Evolutionary conservation across 2,888 invertebrate genomes (phyloP).

Genomic region (Meiosimyza decipiens): DNA sequence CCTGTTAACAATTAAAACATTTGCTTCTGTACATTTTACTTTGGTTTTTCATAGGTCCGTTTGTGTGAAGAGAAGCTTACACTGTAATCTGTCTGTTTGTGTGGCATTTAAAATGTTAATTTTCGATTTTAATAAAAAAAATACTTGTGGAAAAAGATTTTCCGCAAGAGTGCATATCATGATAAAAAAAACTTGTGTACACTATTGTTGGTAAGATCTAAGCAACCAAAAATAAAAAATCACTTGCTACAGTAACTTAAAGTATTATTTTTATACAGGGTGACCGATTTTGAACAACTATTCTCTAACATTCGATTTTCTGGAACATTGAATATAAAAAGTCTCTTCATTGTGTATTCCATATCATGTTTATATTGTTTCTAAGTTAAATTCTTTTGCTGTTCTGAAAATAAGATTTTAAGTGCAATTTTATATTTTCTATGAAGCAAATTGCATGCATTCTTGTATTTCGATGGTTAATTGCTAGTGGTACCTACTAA

Average conservation of each 20-base stretch:
- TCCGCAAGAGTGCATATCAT: slow-evolving; percentile 21
- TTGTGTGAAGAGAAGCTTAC: not conserved
- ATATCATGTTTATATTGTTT: no score
- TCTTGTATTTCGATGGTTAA: not conserved
- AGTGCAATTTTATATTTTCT: not conserved
- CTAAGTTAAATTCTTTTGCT: no score
- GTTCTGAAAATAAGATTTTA: not conserved
- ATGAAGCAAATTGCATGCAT: not conserved
- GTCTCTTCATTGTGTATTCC: no score
- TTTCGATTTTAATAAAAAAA: not conserved
- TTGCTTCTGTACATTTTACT: slow-evolving; percentile 7
- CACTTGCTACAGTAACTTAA: no score
- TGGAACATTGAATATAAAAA: no score
- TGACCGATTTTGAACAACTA: no score
- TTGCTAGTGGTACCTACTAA: not conserved
- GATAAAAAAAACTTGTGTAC: no score
- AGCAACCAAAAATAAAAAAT: no score
- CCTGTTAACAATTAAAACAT: slow-evolving; percentile 34
- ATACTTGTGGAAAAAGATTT: slow-evolving; percentile 22
- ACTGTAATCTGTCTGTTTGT: no score
- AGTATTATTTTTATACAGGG: no score
- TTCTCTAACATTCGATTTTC: no score
- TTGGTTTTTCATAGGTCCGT: not conserved
- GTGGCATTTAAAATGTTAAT: not conserved
- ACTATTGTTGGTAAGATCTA: no score